Base-by-base conservation (phyloP, 2,888 invertebrate species). In the Sarcophaga subvicina region DNA sequence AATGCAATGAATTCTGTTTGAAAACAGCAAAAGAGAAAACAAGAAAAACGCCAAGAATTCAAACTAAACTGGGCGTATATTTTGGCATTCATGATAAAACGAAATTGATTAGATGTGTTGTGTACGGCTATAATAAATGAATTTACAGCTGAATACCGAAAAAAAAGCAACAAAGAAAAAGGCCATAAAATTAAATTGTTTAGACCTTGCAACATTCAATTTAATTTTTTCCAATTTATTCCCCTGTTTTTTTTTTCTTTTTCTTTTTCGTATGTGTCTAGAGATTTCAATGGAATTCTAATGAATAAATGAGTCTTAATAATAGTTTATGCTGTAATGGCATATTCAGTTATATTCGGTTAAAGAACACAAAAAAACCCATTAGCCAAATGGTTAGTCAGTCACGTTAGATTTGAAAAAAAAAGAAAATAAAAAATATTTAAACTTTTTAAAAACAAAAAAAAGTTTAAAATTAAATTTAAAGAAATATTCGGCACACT, bases 91-190 rank as follows among this genome's bases (percentile, higher is more conserved):
- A 84, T 71, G 80, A 84, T 80, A 76, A 86, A 83, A 66, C 37
- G 76, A 83, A 76, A 86, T 86, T 83, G 79, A 86, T 86, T 83
- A 86, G 71, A 72, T 75, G 47, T 71, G 66, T 78, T 37, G 37
- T 37, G 37, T 37, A 37, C 2, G 37, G 37, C 37, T 37, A 8
- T 37, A 37, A 37, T 37, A 37, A 37, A 37, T 37, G 49, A 47
- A 67, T 45, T n/a, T 67, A 20, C 67, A 45, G n/a, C 20, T 45
- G 67, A 4, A 45, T 27, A 10, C 11, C 37, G 12, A 64, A 64
- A 22, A 22, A 64, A 64, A 64, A 63, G 14, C 49, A 49, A 49
- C 11, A 49, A 49, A 14, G 2, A 54, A 12, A 54, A 37, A 37
- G 37, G 54, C 54, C 12, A 54, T 14, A 54, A 54, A 54, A 54